Evolutionary conservation across 2,113 vertebrate species (phyloP), one percentile per base, ranked within the genome.

Genomic region (Sorex araneus): DNA sequence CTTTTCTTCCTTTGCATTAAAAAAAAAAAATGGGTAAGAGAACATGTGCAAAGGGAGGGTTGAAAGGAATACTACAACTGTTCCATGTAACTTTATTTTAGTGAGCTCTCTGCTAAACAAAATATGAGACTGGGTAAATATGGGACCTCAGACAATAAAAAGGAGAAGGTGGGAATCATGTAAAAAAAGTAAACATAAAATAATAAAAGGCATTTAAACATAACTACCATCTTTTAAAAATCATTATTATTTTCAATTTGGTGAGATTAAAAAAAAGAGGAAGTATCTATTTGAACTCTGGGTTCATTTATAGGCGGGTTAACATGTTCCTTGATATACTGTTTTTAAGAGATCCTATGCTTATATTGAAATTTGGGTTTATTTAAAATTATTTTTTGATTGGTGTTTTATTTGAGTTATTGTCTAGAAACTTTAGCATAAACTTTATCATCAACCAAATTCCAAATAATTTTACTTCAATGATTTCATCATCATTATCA

Each of bases 161-260:
- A 60, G 12, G 16, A 69, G 10, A 71, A 74, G 63, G 32, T 75
- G 67, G 60, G 70, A 77, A 30, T 81, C 15, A 81, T 50, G 16
- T 28, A 3, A 54, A 67, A 18, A 40, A 47, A 16, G 8, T 27
- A 60, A 69, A 70, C n/a, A 86, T 2, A 84, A 79, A 69, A 77
- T n/a, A 71, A n/a, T 32, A 12, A 77, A 81, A 73, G 8, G 3
- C 4, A 69, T 34, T 70, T 73, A 21, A 81, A 84, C 47, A 13
- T 0, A 11, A 74, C 34, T 45, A 12, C 25, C 23, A 30, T 43
- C 30, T 21, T 21, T 60, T 60, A 21, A 21, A 18, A 60, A 40
- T 80, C 15, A 77, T 81, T 71, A 81, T 30, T 4, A 75, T 77
- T 95, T 91, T 54, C 54, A 73, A 6, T 28, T 84, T 82, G 16